Conservation (phyloP, 2,797 vertebrate species). For the Sebastes baramenuke region DNA sequence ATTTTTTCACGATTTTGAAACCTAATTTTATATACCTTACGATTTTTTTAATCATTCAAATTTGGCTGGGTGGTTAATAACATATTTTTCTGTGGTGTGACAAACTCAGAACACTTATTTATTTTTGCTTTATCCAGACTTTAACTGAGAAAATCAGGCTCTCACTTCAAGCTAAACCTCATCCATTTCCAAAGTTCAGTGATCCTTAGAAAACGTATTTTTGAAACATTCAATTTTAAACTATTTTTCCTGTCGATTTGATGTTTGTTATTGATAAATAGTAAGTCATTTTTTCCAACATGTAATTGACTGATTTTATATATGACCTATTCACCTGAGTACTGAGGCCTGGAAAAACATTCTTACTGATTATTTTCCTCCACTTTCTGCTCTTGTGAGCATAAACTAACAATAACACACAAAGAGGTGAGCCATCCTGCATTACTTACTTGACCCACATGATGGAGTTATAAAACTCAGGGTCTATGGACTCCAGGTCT, state of each 20-base stretch:
- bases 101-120: no score
- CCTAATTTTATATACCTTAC: no score
- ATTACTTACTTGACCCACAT: slow-evolving; percentile 96
- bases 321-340: background rate
- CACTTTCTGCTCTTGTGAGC: background rate
- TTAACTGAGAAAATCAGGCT: background rate
- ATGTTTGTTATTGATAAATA: background rate
- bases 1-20: no score
- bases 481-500: slow-evolving; percentile 98
- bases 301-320: background rate
- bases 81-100: no score
- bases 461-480: slow-evolving; percentile 98
- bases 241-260: background rate
- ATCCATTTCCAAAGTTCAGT: background rate
- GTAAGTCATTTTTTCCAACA: background rate
- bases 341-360: background rate
- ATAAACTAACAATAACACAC: background rate
- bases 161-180: background rate
- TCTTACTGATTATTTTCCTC: background rate
- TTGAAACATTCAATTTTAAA: background rate
- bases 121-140: no score
- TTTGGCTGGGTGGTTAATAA: no score
- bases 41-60: no score
- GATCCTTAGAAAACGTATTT: background rate
- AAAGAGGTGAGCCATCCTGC: background rate